phyloP scores from a whole-genome alignment of 2,113 vertebrate genomes.

The Corythoichthys intestinalis region DNA sequence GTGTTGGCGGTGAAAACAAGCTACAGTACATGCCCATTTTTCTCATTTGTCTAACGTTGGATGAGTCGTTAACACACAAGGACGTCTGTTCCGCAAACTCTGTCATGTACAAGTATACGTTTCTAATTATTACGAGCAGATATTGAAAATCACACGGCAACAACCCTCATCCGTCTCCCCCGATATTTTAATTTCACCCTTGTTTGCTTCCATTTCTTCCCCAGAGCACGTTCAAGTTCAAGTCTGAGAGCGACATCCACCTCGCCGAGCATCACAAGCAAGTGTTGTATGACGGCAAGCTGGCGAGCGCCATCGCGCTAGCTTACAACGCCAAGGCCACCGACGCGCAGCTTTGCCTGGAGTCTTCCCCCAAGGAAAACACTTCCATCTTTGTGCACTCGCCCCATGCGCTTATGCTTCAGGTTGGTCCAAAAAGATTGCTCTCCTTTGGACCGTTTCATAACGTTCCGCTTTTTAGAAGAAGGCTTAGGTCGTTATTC shows the following conservation, averaged over 20 bases:
- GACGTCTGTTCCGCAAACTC: background rate
- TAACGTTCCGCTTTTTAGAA: background rate
- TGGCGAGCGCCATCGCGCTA: conserved; percentile 90
- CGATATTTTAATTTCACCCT: conserved; percentile 1
- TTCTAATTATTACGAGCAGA: background rate
- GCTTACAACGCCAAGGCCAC: conserved; percentile 97
- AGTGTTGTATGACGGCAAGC: conserved; percentile 90
- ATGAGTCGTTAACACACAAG: background rate
- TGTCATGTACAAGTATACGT: background rate
- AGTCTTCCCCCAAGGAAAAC: conserved; percentile 95
- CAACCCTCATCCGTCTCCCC: conserved; percentile 6
- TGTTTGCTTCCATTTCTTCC: conserved; percentile 3
- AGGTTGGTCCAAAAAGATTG: conserved; percentile 71
- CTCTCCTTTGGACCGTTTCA: background rate
- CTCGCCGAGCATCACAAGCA: conserved; percentile 96
- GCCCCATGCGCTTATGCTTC: conserved; percentile 95
- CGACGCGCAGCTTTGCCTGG: conserved; percentile 92
- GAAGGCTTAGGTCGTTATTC: too few species aligned
- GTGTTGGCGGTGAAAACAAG: background rate
- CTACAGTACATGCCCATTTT: background rate
- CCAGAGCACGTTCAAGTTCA: conserved; percentile 98
- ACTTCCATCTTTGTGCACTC: conserved; percentile 97
- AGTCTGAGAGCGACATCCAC: conserved; percentile 96
- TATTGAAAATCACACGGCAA: background rate
- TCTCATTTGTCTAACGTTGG: background rate